A percentile compares a stretch with the other conserved stretches of the same genome.
Evolutionary conservation across 1,140 invertebrate species (phyloP).

Genomic region (Acromyrmex heyeri): DNA sequence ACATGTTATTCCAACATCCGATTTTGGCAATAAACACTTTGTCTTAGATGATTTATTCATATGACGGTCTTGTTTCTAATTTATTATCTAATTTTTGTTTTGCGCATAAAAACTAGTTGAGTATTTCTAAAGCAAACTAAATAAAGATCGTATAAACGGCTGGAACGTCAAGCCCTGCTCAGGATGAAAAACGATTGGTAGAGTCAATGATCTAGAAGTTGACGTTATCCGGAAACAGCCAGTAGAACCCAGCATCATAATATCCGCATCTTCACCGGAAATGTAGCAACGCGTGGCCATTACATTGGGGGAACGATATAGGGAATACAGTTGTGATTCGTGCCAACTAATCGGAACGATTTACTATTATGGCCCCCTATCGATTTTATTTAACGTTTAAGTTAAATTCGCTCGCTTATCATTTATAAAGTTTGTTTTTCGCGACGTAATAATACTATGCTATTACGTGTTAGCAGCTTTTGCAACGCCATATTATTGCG

Average conservation of each 20-base stretch:
- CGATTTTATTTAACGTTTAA: not conserved
- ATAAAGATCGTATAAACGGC: not conserved
- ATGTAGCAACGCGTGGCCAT: constrained; percentile 46
- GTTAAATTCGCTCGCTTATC: not conserved
- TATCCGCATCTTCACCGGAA: constrained; percentile 57
- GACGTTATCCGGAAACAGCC: constrained; percentile 58
- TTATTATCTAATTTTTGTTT: not conserved
- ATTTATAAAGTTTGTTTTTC: not conserved
- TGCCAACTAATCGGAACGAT: constrained; percentile 66
- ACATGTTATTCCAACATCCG: too few relatives aligned
- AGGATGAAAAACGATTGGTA: constrained; percentile 16
- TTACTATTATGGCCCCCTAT: not conserved
- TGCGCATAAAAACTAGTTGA: not conserved
- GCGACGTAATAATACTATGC: not conserved
- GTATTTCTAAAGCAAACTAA: not conserved
- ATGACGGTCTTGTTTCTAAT: too few relatives aligned
- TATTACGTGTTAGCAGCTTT: too few relatives aligned
- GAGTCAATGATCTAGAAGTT: constrained; percentile 59
- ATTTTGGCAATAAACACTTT: too few relatives aligned
- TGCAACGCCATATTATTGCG: not conserved
- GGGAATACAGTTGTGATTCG: constrained; percentile 44
- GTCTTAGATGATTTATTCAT: too few relatives aligned
- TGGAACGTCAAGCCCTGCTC: not conserved
- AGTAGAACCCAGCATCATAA: constrained; percentile 50
- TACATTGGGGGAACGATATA: constrained; percentile 14